Percentiles rank a stretch among this genome's conserved stretches.
These are phyloP conservation scores for Anniella stebbinsi DNA, from an alignment of 2,797 vertebrate species.

Conservation along the genomic window DNA sequence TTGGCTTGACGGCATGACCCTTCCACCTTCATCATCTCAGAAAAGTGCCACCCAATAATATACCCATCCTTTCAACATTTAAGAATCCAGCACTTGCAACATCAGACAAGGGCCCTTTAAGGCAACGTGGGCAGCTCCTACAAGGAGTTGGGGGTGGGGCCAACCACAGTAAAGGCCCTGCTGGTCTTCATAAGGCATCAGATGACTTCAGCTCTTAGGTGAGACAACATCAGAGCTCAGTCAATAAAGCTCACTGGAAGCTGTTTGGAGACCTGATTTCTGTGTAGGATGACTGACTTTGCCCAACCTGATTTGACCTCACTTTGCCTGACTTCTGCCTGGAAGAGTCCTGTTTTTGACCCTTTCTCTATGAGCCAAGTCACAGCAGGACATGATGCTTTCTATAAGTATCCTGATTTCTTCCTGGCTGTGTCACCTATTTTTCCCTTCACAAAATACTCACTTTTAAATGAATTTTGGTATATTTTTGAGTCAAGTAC, in stretches of 20 bases:
- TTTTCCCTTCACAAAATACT: no score
- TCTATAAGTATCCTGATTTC: no score
- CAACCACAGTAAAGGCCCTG: background rate
- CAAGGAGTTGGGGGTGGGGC: rapidly evolving
- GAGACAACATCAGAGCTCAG: background rate
- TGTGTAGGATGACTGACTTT: no score
- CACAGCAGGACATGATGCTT: no score
- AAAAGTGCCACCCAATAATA: background rate
- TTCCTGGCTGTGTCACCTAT: no score
- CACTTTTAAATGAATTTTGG: no score
- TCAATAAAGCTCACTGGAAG: background rate
- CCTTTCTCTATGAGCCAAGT: no score
- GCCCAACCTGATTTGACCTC: no score
- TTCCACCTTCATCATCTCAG: background rate
- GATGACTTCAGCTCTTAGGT: background rate
- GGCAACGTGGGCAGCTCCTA: background rate
- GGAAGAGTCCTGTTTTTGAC: no score
- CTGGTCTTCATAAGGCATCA: background rate
- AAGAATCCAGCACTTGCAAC: background rate
- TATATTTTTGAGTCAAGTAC: no score
- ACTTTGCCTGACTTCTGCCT: no score
- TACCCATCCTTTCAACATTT: background rate
- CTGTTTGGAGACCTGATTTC: background rate
- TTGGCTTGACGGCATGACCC: background rate
- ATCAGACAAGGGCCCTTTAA: background rate